phyloP scores from a whole-genome alignment of 2,797 vertebrate species.

The Macropus fuliginosus region DNA sequence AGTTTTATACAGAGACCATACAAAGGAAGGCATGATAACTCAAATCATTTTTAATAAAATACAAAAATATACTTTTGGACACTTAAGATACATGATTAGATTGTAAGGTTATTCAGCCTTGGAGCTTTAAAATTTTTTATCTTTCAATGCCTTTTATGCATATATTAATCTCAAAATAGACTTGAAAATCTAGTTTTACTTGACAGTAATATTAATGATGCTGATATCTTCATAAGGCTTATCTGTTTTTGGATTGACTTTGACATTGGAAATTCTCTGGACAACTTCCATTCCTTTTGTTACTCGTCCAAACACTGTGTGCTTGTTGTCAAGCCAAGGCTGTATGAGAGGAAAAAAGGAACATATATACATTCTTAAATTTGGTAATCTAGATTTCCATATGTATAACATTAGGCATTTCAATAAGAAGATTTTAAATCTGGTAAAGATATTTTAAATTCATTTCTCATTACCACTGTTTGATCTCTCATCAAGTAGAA shows the following conservation, averaged over 20 bases:
- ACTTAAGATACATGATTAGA: slow-evolving; percentile 74
- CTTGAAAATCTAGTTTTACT: slow-evolving; percentile 83
- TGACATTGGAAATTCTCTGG: slow-evolving; percentile 97
- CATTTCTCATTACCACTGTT: slow-evolving; percentile 29
- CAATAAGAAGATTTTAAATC: slow-evolving; percentile 42
- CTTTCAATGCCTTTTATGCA: fast-evolving
- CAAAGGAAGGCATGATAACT: neutral
- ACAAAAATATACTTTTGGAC: slow-evolving; percentile 78
- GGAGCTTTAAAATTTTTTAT: slow-evolving; percentile 25
- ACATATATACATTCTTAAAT: slow-evolving; percentile 42
- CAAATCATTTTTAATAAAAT: slow-evolving; percentile 80
- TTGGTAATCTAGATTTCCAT: neutral
- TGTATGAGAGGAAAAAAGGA: slow-evolving; percentile 77
- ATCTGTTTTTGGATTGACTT: slow-evolving; percentile 98
- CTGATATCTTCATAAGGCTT: slow-evolving; percentile 99
- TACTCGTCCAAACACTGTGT: slow-evolving; percentile 97
- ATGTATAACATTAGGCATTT: neutral
- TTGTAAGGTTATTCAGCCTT: slow-evolving; percentile 24
- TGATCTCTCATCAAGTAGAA: neutral
- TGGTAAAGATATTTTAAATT: slow-evolving; percentile 47
- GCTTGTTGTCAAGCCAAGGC: slow-evolving; percentile 99
- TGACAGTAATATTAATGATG: slow-evolving; percentile 98
- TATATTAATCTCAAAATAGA: slow-evolving; percentile 5
- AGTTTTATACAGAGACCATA: neutral
- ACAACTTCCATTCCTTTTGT: slow-evolving; percentile 99